These are phyloP conservation scores for Alviniconcha marisindica DNA, from an alignment of 1,140 invertebrate species.

Conservation along the genomic window DNA sequence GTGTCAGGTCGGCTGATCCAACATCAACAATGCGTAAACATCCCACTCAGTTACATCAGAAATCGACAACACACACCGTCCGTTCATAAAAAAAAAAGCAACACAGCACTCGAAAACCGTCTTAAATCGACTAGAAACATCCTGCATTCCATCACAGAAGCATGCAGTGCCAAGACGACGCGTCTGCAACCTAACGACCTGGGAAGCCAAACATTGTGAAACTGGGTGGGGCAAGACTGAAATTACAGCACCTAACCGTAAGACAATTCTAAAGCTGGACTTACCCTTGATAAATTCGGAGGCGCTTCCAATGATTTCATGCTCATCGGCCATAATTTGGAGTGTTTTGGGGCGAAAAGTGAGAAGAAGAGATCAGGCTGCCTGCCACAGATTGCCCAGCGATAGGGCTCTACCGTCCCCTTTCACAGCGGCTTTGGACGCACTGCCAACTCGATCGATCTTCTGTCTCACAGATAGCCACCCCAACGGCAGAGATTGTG, in stretches of 20 bases:
- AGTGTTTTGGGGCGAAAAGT: slow-evolving; percentile 3
- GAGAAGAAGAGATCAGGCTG: slow-evolving; percentile 7
- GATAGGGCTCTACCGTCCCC: neutral
- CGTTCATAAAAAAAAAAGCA: too few relatives aligned
- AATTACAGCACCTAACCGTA: too few relatives aligned
- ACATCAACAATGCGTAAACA: too few relatives aligned
- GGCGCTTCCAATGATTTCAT: slow-evolving; percentile 76
- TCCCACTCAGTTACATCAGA: too few relatives aligned
- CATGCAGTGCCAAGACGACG: too few relatives aligned
- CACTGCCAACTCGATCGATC: slow-evolving; percentile 18
- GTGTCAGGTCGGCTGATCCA: too few relatives aligned
- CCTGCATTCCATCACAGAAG: too few relatives aligned
- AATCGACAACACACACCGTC: too few relatives aligned
- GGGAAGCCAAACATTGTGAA: neutral
- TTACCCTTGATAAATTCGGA: slow-evolving; percentile 76
- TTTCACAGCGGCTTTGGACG: slow-evolving; percentile 23
- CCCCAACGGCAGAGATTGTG: neutral
- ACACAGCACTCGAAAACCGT: too few relatives aligned
- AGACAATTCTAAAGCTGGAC: neutral
- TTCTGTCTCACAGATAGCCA: slow-evolving; percentile 5
- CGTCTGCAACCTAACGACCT: slow-evolving; percentile 5
- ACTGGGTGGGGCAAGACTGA: neutral
- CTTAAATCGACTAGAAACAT: too few relatives aligned
- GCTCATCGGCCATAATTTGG: slow-evolving; percentile 70
- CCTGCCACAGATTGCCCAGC: slow-evolving; percentile 21